Percentiles rank a stretch among this genome's conserved stretches.
These are phyloP conservation scores for Carapus acus DNA, from an alignment of 2,797 vertebrate species.

Conservation along the genomic window DNA sequence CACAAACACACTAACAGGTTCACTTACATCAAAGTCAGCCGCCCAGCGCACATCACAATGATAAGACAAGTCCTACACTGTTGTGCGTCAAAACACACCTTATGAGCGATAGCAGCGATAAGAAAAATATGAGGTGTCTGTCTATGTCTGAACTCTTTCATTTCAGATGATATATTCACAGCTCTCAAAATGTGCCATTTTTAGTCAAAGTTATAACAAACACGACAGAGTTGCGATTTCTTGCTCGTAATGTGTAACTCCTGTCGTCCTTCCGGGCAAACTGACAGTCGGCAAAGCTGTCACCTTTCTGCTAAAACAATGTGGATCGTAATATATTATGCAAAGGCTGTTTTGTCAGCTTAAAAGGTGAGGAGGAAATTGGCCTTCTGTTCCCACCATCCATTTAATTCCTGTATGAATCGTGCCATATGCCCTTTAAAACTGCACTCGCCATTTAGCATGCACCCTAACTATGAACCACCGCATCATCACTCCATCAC, in stretches of 20 bases:
- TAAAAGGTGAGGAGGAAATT: conserved; percentile 53
- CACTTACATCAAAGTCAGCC: conserved; percentile 19
- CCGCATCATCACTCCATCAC: conserved; percentile 41
- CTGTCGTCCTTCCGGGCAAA: conserved; percentile 27
- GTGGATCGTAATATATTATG: conserved; percentile 39
- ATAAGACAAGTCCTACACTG: not conserved
- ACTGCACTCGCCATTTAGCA: conserved; percentile 54
- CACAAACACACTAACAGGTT: conserved; percentile 13
- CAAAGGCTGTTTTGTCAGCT: conserved; percentile 51
- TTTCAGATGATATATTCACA: too few relatives aligned
- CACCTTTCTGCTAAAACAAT: conserved; percentile 42
- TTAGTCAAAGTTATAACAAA: conserved; percentile 6
- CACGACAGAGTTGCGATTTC: conserved; percentile 22
- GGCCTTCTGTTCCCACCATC: conserved; percentile 55
- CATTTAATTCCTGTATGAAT: conserved; percentile 61
- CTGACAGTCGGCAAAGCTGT: conserved; percentile 38
- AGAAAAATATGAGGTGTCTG: too few relatives aligned
- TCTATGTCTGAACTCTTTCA: too few relatives aligned
- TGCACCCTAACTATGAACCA: conserved; percentile 61
- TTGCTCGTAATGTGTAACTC: conserved; percentile 23
- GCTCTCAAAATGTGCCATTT: not conserved
- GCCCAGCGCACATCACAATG: conserved; percentile 18
- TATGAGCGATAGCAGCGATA: too few relatives aligned
- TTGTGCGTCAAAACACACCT: conserved; percentile 4
- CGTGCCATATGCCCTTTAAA: conserved; percentile 65